A percentile compares a stretch with the other conserved stretches of the same genome.
Evolutionary conservation across 2,113 vertebrate species (phyloP).

Genomic region (Hydrolagus affinis): DNA sequence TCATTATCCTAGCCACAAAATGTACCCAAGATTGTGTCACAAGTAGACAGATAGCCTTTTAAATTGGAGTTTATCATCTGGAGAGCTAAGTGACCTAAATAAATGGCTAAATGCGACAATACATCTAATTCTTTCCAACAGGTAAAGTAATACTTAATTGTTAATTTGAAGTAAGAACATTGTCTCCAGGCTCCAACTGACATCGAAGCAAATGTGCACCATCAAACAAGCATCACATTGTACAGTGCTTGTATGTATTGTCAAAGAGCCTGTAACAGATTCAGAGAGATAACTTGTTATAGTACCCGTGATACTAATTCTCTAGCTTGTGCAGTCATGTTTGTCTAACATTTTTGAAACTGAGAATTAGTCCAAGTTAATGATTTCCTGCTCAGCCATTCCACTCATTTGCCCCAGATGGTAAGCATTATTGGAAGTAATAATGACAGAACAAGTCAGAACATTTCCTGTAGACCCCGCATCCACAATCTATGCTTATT

Average conservation of each 20-base stretch:
- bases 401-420: background rate
- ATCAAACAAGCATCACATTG: background rate
- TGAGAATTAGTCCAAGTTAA: background rate
- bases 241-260: background rate
- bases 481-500: background rate
- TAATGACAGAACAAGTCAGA: background rate
- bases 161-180: background rate
- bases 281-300: background rate
- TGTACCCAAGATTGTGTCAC: background rate
- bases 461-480: background rate
- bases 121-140: background rate
- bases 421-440: background rate
- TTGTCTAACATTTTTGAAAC: background rate
- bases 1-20: background rate
- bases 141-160: background rate
- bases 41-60: background rate
- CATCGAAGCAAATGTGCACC: background rate
- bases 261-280: background rate
- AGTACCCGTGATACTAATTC: background rate
- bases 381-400: background rate
- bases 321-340: background rate
- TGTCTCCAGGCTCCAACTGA: background rate
- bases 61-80: background rate
- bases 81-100: background rate
- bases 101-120: background rate